Evolutionary conservation across 2,113 vertebrate species (phyloP).

Genomic region (Mesoclemmys tuberculata): DNA sequence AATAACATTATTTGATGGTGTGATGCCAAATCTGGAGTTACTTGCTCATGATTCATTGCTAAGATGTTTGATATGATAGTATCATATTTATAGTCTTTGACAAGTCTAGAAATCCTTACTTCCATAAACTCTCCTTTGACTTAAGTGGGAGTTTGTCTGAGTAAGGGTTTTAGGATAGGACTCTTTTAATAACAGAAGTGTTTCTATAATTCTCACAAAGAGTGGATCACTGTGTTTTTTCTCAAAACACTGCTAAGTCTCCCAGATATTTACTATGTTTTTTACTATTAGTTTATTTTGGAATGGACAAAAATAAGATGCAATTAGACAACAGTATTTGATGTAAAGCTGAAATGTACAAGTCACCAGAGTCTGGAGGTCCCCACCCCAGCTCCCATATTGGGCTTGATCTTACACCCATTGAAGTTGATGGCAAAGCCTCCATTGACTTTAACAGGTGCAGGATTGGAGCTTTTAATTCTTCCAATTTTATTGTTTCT

Average conservation of each 20-base stretch:
- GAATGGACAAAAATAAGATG: rapidly evolving
- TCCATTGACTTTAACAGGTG: background rate
- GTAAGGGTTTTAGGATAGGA: background rate
- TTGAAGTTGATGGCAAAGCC: background rate
- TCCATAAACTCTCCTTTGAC: background rate
- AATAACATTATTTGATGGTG: background rate
- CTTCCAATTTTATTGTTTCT: background rate
- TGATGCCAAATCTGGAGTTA: background rate
- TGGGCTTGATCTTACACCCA: background rate
- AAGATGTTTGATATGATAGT: background rate
- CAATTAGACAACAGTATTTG: background rate
- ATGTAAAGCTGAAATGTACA: background rate
- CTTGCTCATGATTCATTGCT: background rate
- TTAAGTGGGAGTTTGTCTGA: background rate
- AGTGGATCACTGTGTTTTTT: background rate
- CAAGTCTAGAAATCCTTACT: background rate
- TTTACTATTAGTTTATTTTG: background rate
- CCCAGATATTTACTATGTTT: background rate
- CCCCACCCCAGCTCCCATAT: background rate
- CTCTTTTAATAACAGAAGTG: background rate
- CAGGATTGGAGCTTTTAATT: background rate
- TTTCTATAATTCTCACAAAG: background rate
- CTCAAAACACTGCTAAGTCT: background rate
- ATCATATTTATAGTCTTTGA: background rate
- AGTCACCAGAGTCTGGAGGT: too few relatives aligned